phyloP scores from a whole-genome alignment of 2,888 invertebrate species.

The Invenusta paracnida region DNA sequence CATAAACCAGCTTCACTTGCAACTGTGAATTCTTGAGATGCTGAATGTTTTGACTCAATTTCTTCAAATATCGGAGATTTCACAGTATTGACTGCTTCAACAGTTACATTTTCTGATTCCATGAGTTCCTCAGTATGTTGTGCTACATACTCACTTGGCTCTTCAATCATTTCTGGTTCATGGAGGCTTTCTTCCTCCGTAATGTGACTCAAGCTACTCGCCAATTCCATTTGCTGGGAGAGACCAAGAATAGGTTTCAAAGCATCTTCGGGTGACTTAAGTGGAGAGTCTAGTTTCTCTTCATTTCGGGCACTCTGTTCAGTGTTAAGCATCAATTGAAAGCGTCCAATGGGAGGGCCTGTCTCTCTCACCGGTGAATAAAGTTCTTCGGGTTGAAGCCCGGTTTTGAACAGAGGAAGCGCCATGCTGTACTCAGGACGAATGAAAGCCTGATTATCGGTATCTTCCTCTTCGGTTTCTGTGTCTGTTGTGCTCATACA shows the following conservation, averaged over 20 bases:
- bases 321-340: slow-evolving; percentile 17
- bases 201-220: not conserved
- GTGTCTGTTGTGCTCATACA: slow-evolving; percentile 15
- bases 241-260: slow-evolving; percentile 19
- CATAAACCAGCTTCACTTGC: not conserved
- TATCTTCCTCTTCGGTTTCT: slow-evolving; percentile 7
- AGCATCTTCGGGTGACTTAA: slow-evolving; percentile 36
- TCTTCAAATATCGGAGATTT: not conserved
- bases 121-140: not conserved
- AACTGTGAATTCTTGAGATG: not conserved
- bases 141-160: not conserved
- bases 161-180: not conserved
- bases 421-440: not conserved
- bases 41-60: not conserved
- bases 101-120: not conserved
- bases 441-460: not conserved
- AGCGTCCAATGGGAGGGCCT: not conserved
- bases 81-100: not conserved
- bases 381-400: slow-evolving; percentile 33
- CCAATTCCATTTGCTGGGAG: not conserved
- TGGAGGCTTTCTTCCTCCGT: slow-evolving; percentile 24
- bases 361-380: slow-evolving; percentile 20
- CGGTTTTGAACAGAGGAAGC: slow-evolving; percentile 22
- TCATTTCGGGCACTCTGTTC: slow-evolving; percentile 23
- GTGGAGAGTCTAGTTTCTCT: slow-evolving; percentile 34